Conservation (phyloP, 2,888 invertebrate genomes). For the Acronicta psi region DNA sequence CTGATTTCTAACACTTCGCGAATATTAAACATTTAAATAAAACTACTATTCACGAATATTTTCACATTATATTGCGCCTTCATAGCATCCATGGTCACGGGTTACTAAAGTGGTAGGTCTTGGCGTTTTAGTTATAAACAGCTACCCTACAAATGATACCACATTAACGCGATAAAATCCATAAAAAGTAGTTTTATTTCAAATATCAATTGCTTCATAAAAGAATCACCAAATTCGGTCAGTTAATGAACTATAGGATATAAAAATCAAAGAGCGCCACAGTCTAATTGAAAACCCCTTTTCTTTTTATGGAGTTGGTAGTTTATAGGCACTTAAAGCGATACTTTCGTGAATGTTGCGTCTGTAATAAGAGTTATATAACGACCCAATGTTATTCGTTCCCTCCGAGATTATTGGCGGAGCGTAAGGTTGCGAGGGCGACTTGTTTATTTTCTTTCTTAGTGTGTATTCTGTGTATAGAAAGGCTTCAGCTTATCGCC, state of each 20-base stretch:
- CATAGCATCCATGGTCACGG: no score
- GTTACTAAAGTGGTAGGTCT: no score
- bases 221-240: conserved; percentile 19
- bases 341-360: conserved; percentile 65
- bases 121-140: no score
- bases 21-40: no score
- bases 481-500: conserved; percentile 85
- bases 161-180: no score
- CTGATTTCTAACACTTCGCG: no score
- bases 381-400: conserved; percentile 65
- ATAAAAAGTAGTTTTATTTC: no score
- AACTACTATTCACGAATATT: no score
- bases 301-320: conserved; percentile 60
- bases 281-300: conserved; percentile 65
- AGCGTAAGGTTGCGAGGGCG: conserved; percentile 76
- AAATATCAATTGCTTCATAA: no score
- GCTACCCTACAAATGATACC: no score
- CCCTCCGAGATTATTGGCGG: conserved; percentile 75
- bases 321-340: conserved; percentile 68
- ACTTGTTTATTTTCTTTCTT: conserved; percentile 87
- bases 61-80: no score
- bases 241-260: conserved; percentile 50
- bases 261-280: conserved; percentile 62
- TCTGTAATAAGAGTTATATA: conserved; percentile 61
- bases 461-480: conserved; percentile 71